Percentiles rank a stretch among this genome's conserved stretches.
Conservation (phyloP, 2,113 vertebrate species). For the Triplophysa siluroides region DNA sequence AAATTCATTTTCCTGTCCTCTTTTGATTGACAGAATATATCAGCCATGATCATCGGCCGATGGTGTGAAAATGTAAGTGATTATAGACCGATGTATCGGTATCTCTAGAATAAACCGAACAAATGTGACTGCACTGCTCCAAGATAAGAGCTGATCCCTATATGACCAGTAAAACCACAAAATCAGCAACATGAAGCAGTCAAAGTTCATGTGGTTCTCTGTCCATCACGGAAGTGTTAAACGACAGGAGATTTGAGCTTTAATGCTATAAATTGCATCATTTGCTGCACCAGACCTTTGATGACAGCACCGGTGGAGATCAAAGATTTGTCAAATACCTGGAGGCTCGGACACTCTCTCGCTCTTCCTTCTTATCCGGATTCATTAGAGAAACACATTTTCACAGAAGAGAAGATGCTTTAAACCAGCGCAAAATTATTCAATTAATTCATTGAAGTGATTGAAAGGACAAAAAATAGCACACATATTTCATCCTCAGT, state of each 20-base stretch:
- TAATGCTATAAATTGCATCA: conserved; percentile 26
- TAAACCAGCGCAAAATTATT: not conserved
- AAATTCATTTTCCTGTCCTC: too few relatives aligned
- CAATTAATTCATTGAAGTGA: too few relatives aligned
- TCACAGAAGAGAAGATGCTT: not conserved
- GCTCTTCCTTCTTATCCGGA: not conserved
- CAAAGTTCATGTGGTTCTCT: not conserved
- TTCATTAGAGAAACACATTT: not conserved
- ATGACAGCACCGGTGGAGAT: conserved; percentile 25
- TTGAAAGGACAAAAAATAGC: not conserved
- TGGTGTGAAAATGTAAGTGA: too few relatives aligned
- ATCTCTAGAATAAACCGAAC: too few relatives aligned
- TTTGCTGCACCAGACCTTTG: not conserved
- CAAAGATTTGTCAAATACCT: conserved; percentile 14
- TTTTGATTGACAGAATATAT: too few relatives aligned
- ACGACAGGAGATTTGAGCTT: not conserved
- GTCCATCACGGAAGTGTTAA: too few relatives aligned
- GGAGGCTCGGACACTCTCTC: not conserved
- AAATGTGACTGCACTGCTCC: too few relatives aligned
- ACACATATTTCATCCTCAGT: not conserved
- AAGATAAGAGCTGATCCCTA: not conserved
- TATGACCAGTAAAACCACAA: not conserved
- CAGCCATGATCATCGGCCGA: too few relatives aligned
- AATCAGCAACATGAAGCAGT: conserved; percentile 15
- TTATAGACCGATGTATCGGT: too few relatives aligned